Evolutionary conservation across 1,140 invertebrate species (phyloP), one percentile per base, ranked within the genome.

Genomic region (Homarus americanus): DNA sequence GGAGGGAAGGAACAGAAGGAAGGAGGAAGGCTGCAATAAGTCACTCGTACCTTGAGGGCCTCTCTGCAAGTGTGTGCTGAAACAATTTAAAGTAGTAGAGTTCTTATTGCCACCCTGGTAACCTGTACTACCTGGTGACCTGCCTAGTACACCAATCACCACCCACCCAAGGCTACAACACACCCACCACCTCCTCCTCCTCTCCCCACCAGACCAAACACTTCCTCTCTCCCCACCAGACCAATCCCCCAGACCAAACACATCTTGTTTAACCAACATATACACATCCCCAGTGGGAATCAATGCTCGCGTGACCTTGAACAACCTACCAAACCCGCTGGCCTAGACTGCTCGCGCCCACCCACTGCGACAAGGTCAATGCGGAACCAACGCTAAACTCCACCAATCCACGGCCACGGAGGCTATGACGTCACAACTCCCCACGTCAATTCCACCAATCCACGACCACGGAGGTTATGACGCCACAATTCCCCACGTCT

Each of bases 301-400:
- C 53, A 58, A 9, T 20, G 0, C 12, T n/a, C n/a, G n/a, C n/a
- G n/a, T 58, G 53, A 58, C 53, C 28, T 69, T 69, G 63, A 69
- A 32, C 28, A 69, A 69, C n/a, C n/a, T 32, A 0, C n/a, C 63
- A 2, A 69, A 32, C n/a, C 63, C 9, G 63, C 28, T 32, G 28
- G n/a, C 5, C 28, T 1, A 69, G 28, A 63, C 15, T 24, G 15
- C 58, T n/a, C n/a, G n/a, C n/a, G n/a, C n/a, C n/a, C n/a, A 63
- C 63, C 83, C 66, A 85, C 83, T 85, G 83, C 83, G 83, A 85
- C 83, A 85, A 85, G 44, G 40, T 49, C 83, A 85, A 36, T 85
- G 69, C 83, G 41, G 83, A 75, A 28, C 41, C 69, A 53, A 44
- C 40, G 24, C 28, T 44, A 32, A n/a, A 24, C 32, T 44, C 53